These are phyloP conservation scores for Cheilosia pagana DNA, from an alignment of 2,888 invertebrate genomes.

Conservation along the genomic window DNA sequence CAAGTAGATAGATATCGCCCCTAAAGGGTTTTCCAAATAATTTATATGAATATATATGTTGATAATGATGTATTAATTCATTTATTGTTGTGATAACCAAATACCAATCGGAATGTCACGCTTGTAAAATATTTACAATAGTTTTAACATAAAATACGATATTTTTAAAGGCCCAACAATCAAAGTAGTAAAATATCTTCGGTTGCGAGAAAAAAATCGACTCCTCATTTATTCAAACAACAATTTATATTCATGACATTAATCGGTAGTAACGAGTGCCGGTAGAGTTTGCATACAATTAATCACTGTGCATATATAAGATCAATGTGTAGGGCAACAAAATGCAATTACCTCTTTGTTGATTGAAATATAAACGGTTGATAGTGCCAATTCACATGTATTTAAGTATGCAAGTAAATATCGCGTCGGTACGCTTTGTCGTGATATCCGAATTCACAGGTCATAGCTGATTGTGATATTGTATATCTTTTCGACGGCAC, in stretches of 20 bases:
- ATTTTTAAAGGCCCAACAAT: too few species aligned
- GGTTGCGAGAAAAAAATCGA: too few species aligned
- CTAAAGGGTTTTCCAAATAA: too few species aligned
- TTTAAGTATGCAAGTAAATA: not conserved
- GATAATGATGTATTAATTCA: too few species aligned
- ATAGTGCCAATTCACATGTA: not conserved
- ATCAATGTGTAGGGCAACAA: constrained; percentile 3
- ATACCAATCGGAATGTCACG: too few species aligned
- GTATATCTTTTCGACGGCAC: not conserved
- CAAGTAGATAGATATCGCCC: too few species aligned
- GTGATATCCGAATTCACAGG: constrained; percentile 12
- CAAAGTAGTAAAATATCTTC: too few species aligned
- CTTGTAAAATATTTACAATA: too few species aligned
- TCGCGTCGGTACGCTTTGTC: not conserved
- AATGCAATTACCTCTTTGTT: constrained; percentile 3
- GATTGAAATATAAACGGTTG: constrained; percentile 28
- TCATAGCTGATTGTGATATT: constrained; percentile 17
- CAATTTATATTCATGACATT: constrained; percentile 23
- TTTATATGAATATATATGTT: too few species aligned
- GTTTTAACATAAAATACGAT: too few species aligned
- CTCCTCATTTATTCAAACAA: not conserved
- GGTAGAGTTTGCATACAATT: constrained; percentile 5
- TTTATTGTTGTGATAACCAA: too few species aligned
- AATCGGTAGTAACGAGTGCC: not conserved
- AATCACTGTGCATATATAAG: not conserved